Evolutionary conservation across 2,113 vertebrate genomes (phyloP).

Genomic region (Orientallactaga bullata): DNA sequence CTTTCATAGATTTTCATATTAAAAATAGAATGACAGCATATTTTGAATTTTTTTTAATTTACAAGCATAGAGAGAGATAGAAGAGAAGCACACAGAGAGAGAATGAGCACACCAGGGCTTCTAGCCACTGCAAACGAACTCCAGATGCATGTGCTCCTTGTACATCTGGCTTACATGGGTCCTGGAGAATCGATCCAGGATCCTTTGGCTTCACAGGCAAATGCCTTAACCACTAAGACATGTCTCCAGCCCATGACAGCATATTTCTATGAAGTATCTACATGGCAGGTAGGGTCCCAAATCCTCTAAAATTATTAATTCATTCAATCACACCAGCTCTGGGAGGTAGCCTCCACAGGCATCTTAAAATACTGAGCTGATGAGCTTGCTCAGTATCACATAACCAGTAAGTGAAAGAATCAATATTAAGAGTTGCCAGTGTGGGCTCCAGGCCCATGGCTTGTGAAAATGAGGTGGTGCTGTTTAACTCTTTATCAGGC

Average conservation of each 20-base stretch:
- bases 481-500: not conserved
- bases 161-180: too few relatives aligned
- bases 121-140: too few relatives aligned
- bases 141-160: too few relatives aligned
- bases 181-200: too few relatives aligned
- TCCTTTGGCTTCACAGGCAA: too few relatives aligned
- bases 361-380: not conserved
- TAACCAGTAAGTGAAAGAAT: not conserved
- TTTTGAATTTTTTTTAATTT: too few relatives aligned
- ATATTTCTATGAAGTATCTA: not conserved
- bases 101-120: too few relatives aligned
- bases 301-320: constrained; percentile 25
- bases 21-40: not conserved
- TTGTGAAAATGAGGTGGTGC: not conserved
- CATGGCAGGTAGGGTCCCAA: not conserved
- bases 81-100: too few relatives aligned
- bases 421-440: not conserved
- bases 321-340: not conserved
- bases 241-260: too few relatives aligned
- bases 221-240: too few relatives aligned
- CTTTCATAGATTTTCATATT: constrained; percentile 23
- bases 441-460: not conserved
- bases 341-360: not conserved
- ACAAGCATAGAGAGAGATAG: too few relatives aligned
- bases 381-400: not conserved